Conservation (phyloP, 2,797 vertebrate genomes). For the Mastacembelus armatus region DNA sequence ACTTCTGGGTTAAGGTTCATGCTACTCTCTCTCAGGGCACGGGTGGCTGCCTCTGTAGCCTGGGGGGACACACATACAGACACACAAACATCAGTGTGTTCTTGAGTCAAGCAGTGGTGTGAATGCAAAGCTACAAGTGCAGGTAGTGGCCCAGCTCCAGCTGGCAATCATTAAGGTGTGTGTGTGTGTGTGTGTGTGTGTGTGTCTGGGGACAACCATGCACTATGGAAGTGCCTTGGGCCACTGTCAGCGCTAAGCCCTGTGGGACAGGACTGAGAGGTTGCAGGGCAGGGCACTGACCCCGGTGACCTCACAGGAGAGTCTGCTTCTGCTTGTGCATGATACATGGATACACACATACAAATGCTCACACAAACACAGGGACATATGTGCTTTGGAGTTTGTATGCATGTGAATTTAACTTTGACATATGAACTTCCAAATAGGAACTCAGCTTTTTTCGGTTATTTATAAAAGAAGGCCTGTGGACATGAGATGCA, state of each 20-base stretch:
- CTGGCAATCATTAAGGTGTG: constrained; percentile 79
- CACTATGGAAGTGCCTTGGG: constrained; percentile 79
- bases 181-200: constrained; percentile 46
- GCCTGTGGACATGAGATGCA: too few relatives aligned
- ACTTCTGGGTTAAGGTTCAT: constrained; percentile 98
- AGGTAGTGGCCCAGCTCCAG: constrained; percentile 74
- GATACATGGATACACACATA: constrained; percentile 41
- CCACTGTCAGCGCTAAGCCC: constrained; percentile 77
- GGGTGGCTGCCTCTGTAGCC: constrained; percentile 90
- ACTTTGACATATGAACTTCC: neutral
- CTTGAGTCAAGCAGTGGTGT: constrained; percentile 24
- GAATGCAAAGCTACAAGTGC: constrained; percentile 57
- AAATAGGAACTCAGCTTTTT: neutral
- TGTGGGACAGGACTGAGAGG: constrained; percentile 80
- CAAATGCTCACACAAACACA: constrained; percentile 8
- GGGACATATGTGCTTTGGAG: constrained; percentile 8
- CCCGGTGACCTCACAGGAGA: constrained; percentile 69
- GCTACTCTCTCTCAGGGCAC: constrained; percentile 92
- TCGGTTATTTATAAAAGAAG: too few relatives aligned
- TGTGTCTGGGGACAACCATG: constrained; percentile 56
- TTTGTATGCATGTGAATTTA: neutral
- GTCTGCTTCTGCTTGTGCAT: constrained; percentile 56
- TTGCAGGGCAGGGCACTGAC: constrained; percentile 80
- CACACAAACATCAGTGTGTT: constrained; percentile 26
- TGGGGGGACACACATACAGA: constrained; percentile 74